Evolutionary conservation across 2,888 invertebrate species (phyloP).

Genomic region (Coleophora flavipennella): DNA sequence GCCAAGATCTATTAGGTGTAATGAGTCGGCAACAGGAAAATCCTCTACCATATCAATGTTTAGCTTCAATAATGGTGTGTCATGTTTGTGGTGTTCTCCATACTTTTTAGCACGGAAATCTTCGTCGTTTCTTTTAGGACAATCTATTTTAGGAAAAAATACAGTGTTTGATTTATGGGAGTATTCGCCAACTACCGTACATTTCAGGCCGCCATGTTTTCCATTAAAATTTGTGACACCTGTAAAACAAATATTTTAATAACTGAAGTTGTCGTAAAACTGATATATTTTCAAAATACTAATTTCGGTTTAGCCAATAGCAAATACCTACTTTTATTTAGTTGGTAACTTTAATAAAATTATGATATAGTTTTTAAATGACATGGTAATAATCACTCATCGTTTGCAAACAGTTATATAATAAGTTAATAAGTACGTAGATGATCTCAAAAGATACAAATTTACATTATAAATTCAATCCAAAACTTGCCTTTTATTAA

Average conservation of each 20-base stretch:
- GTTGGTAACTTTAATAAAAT: too few species aligned
- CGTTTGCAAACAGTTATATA: too few species aligned
- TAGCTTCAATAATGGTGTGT: slow-evolving; percentile 15
- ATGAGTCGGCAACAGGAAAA: slow-evolving; percentile 18
- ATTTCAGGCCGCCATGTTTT: slow-evolving; percentile 11
- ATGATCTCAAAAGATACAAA: too few species aligned
- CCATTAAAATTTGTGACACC: slow-evolving; percentile 10
- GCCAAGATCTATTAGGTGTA: slow-evolving; percentile 20
- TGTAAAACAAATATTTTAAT: slow-evolving; percentile 4
- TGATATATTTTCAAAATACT: too few species aligned
- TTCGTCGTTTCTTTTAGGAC: slow-evolving; percentile 12
- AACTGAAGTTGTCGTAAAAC: too few species aligned
- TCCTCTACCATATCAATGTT: slow-evolving; percentile 20
- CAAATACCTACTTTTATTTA: too few species aligned
- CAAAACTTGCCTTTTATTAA: slow-evolving; percentile 5
- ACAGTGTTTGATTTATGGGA: slow-evolving; percentile 10
- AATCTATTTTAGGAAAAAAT: slow-evolving; percentile 3
- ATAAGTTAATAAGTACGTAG: too few species aligned
- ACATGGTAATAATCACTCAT: too few species aligned
- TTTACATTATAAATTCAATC: neutral
- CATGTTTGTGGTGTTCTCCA: slow-evolving; percentile 16
- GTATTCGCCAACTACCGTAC: slow-evolving; percentile 8
- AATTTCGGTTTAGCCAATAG: too few species aligned
- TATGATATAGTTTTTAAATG: too few species aligned
- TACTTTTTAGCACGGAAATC: slow-evolving; percentile 18